phyloP scores from a whole-genome alignment of 2,113 vertebrate species.

The Euleptes europaea region DNA sequence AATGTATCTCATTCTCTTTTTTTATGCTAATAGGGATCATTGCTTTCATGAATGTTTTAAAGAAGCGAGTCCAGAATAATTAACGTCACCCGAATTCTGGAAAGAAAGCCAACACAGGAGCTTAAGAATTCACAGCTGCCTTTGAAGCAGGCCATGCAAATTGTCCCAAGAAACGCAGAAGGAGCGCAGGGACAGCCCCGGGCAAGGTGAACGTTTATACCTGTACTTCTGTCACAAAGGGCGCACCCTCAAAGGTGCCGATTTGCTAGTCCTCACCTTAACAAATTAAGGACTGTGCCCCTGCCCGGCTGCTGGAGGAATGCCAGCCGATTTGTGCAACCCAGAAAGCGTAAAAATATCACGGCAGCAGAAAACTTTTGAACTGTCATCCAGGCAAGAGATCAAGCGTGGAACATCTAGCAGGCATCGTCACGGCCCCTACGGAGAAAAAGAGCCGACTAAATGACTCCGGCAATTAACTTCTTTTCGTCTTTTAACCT shows the following conservation, averaged over 20 bases:
- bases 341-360: slow-evolving; percentile 26
- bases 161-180: neutral
- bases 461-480: slow-evolving; percentile 66
- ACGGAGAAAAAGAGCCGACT: slow-evolving; percentile 40
- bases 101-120: neutral
- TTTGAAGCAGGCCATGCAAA: neutral
- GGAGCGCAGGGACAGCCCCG: neutral
- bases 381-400: slow-evolving; percentile 46
- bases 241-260: neutral
- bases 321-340: slow-evolving; percentile 5
- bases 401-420: slow-evolving; percentile 40
- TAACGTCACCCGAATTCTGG: neutral
- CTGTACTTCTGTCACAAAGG: neutral
- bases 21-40: neutral
- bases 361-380: slow-evolving; percentile 2
- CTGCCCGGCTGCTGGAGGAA: neutral
- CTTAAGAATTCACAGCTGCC: neutral
- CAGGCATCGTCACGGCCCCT: neutral
- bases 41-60: neutral
- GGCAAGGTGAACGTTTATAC: neutral
- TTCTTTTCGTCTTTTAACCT: slow-evolving; percentile 52
- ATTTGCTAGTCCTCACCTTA: neutral
- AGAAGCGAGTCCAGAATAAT: neutral
- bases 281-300: neutral
- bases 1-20: neutral